Conservation (phyloP, 2,888 invertebrate species). For the Schizaphis graminum region DNA sequence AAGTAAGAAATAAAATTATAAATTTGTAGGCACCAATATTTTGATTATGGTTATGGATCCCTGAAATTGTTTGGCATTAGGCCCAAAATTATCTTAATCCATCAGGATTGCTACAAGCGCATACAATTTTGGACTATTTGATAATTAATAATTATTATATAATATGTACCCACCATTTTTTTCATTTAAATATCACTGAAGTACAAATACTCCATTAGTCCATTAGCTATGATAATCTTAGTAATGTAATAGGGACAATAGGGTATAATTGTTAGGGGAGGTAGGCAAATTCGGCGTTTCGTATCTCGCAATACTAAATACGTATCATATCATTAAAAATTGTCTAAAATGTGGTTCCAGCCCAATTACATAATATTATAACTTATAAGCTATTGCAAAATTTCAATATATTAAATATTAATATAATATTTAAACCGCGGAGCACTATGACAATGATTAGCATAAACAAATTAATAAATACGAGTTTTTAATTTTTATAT, state of each 20-base stretch:
- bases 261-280: not conserved
- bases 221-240: not conserved
- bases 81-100: too few relatives aligned
- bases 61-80: too few relatives aligned
- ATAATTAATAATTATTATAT: not conserved
- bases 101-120: too few relatives aligned
- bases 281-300: not conserved
- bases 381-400: too few relatives aligned
- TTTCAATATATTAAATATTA: not conserved
- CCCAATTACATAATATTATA: not conserved
- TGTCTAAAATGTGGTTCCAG: not conserved
- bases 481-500: too few relatives aligned
- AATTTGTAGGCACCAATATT: too few relatives aligned
- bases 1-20: too few relatives aligned
- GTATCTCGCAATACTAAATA: not conserved
- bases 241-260: not conserved
- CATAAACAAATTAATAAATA: too few relatives aligned
- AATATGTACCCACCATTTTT: not conserved
- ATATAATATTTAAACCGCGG: not conserved
- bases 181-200: not conserved
- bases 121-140: not conserved
- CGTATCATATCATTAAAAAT: not conserved
- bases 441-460: too few relatives aligned
- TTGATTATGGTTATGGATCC: too few relatives aligned
- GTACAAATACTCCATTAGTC: not conserved